Conservation (phyloP, 92 coral and sea anemone species). For the Scolanthus callimorphus region DNA sequence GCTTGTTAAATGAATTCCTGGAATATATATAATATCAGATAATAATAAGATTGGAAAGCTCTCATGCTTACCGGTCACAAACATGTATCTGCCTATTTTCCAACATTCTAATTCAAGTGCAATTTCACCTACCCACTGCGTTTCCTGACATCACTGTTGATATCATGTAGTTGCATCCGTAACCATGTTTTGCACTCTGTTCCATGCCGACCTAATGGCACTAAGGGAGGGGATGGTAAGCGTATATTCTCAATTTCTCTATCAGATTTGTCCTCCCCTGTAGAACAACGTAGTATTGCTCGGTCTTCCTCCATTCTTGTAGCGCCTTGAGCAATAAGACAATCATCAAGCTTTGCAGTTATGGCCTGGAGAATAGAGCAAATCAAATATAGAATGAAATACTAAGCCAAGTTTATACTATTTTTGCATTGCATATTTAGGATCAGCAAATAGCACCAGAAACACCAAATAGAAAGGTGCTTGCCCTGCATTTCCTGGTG, state of each 20-base stretch:
- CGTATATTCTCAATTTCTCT: constrained; percentile 58
- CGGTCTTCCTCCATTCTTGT: constrained; percentile 74
- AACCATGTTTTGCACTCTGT: constrained; percentile 90
- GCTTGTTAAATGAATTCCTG: no score
- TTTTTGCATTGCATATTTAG: no score
- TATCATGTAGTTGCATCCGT: constrained; percentile 88
- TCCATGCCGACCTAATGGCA: constrained; percentile 94
- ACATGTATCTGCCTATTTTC: no score
- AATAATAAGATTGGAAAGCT: no score
- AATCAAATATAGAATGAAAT: no score
- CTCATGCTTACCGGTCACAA: no score
- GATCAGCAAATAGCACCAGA: no score
- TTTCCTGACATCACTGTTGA: constrained; percentile 80
- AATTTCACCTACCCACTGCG: constrained; percentile 89
- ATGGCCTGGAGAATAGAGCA: constrained; percentile 64
- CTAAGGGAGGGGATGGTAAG: constrained; percentile 84
- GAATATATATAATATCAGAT: no score
- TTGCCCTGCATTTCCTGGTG: no score
- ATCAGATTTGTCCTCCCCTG: constrained; percentile 66
- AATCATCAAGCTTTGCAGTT: constrained; percentile 71
- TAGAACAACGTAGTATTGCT: constrained; percentile 67
- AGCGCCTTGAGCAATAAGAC: constrained; percentile 73
- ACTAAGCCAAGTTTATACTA: no score
- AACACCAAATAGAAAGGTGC: no score
- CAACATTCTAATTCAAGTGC: no score